phyloP scores from a whole-genome alignment of 2,888 invertebrate species.

The Mythimna impura region DNA sequence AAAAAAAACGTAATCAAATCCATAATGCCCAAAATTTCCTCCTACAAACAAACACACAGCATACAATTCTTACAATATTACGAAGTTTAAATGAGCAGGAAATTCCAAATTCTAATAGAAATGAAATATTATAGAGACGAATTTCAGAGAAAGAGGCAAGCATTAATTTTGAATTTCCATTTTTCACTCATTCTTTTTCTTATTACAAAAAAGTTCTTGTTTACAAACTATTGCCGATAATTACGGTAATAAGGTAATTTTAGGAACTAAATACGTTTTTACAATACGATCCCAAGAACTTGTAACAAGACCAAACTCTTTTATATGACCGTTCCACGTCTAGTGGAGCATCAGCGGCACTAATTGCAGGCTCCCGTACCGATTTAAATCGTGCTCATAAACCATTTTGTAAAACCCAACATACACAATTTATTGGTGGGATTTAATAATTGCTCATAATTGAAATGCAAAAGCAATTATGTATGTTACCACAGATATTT shows the following conservation, averaged over 20 bases:
- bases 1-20: not conserved
- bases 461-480: constrained; percentile 74
- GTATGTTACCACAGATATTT: constrained; percentile 54
- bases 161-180: not conserved
- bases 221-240: not conserved
- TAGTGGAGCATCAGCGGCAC: constrained; percentile 59
- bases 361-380: constrained; percentile 74
- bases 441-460: constrained; percentile 81
- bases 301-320: constrained; percentile 30
- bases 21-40: no score
- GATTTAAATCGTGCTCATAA: constrained; percentile 74
- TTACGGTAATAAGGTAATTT: not conserved
- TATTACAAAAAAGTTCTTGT: not conserved
- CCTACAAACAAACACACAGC: no score
- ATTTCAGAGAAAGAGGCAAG: not conserved
- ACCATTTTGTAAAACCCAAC: constrained; percentile 68
- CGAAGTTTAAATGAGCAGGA: not conserved
- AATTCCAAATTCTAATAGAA: not conserved
- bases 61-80: not conserved
- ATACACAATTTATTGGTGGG: constrained; percentile 74
- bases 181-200: not conserved
- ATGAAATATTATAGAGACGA: not conserved
- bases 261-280: constrained; percentile 22
- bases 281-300: constrained; percentile 35
- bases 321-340: constrained; percentile 55